Percentiles rank a stretch among this genome's conserved stretches.
Conservation (phyloP, 2,797 vertebrate genomes). For the Chrysocyon brachyurus region DNA sequence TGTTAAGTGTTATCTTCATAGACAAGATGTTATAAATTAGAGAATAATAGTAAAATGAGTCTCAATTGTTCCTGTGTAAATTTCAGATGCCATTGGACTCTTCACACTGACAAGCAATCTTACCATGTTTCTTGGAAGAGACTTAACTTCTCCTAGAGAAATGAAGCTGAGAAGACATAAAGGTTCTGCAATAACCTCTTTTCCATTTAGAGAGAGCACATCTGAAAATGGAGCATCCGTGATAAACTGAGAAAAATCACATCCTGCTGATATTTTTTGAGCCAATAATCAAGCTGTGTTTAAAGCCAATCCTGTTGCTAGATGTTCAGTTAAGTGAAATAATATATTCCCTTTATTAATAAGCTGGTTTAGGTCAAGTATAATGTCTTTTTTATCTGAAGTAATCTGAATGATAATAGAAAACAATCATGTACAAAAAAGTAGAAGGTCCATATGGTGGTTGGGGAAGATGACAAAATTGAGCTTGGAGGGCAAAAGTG, state of each 20-base stretch:
- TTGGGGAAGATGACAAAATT: background rate
- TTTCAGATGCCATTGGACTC: background rate
- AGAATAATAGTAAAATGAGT: background rate
- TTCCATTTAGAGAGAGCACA: background rate
- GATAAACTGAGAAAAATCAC: too few relatives aligned
- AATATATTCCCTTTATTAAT: background rate
- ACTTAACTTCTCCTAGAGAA: background rate
- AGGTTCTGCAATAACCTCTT: background rate
- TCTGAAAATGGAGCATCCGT: background rate
- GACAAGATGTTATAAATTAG: background rate
- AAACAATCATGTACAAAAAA: background rate
- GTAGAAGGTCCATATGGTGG: background rate
- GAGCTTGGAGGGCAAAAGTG: rapidly evolving
- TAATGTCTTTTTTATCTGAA: background rate
- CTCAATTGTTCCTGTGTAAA: background rate
- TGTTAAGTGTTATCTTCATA: background rate
- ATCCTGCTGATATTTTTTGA: background rate
- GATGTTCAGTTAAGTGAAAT: background rate
- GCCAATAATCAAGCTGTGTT: background rate
- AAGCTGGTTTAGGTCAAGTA: background rate
- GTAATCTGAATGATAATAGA: background rate
- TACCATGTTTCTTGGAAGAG: background rate
- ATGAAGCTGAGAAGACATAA: background rate
- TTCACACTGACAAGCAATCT: background rate
- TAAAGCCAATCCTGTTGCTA: background rate